Percentiles rank a stretch among this genome's conserved stretches.
Evolutionary conservation across 2,888 invertebrate species (phyloP).

Genomic region (Pachymerium ferrugineum): DNA sequence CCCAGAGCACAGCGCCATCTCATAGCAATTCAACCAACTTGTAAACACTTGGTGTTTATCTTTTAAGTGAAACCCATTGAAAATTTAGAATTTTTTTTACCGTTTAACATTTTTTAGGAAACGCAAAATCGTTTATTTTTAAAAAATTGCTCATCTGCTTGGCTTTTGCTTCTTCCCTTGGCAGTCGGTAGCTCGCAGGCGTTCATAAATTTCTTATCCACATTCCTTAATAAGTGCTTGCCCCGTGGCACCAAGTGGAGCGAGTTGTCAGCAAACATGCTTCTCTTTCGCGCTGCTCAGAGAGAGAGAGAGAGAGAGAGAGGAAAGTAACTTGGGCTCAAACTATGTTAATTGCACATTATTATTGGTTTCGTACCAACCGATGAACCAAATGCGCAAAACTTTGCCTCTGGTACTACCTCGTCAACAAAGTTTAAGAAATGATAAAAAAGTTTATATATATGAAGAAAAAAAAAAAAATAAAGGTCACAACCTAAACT

Average conservation of each 20-base stretch:
- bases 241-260: not conserved
- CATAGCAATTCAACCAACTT: not conserved
- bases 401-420: not conserved
- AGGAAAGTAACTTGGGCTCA: no score
- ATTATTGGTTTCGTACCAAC: constrained; percentile 9
- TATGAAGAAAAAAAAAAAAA: no score
- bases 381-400: not conserved
- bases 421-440: no score
- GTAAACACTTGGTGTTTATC: no score
- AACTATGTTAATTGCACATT: constrained; percentile 3
- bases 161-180: no score
- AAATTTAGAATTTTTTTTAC: no score
- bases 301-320: no score
- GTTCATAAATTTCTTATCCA: constrained; percentile 1
- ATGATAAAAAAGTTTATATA: no score
- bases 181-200: constrained; percentile 13
- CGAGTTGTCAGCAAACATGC: constrained; percentile 13
- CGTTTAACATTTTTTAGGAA: no score
- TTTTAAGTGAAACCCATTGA: no score
- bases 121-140: no score
- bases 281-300: not conserved
- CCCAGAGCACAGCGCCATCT: not conserved
- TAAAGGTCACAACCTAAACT: no score
- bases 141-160: not conserved
- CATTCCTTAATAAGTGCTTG: constrained; percentile 13